These are phyloP conservation scores for Hypsopygia costalis DNA, from an alignment of 2,888 invertebrate genomes.

Conservation along the genomic window DNA sequence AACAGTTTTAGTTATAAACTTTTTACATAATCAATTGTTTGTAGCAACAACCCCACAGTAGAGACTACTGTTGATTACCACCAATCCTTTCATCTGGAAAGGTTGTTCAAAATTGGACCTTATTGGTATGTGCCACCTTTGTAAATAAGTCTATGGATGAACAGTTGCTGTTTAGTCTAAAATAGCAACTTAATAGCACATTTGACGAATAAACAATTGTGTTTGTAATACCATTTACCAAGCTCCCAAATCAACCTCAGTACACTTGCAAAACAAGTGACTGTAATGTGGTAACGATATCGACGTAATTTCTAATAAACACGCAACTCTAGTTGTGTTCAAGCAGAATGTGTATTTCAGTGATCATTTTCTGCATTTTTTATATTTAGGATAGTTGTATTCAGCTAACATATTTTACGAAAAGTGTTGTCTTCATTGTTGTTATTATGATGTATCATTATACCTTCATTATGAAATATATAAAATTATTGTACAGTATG, in stretches of 20 bases:
- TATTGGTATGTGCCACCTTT: not conserved
- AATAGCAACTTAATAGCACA: too few relatives aligned
- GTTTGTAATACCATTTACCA: too few relatives aligned
- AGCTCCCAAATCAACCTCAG: too few relatives aligned
- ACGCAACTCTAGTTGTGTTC: not conserved
- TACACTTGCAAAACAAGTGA: conserved; percentile 3
- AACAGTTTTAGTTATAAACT: conserved; percentile 94
- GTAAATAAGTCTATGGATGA: not conserved
- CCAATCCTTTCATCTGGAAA: not conserved
- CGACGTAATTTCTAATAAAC: not conserved
- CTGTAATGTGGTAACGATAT: not conserved
- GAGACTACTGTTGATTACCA: conserved; percentile 11
- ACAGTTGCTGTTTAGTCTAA: too few relatives aligned
- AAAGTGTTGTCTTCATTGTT: not conserved
- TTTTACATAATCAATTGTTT: conserved; percentile 77
- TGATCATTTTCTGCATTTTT: conserved; percentile 9
- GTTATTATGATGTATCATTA: conserved; percentile 1
- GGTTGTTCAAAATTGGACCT: not conserved
- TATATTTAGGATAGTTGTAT: conserved; percentile 13
- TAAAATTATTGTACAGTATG: conserved; percentile 2
- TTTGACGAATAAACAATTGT: too few relatives aligned
- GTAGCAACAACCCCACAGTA: conserved; percentile 36
- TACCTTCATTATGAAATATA: not conserved
- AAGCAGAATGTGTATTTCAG: conserved; percentile 1
- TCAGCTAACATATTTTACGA: conserved; percentile 5